These are phyloP conservation scores for Aphidius colemani DNA, from an alignment of 2,888 invertebrate species.

Conservation along the genomic window DNA sequence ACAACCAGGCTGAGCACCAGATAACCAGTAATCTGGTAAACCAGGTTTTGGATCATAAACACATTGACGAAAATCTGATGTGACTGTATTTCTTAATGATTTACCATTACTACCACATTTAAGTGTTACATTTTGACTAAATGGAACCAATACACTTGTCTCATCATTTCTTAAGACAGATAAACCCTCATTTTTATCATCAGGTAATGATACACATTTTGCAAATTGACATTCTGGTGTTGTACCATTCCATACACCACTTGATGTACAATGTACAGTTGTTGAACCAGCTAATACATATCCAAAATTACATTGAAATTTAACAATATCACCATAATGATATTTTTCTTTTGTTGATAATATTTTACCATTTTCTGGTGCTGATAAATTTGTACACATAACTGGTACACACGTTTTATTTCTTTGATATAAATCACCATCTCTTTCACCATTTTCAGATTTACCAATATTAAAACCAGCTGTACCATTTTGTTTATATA, in stretches of 20 bases:
- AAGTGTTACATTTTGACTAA: slow-evolving; percentile 88
- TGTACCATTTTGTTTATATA: slow-evolving; percentile 86
- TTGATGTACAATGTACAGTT: slow-evolving; percentile 83
- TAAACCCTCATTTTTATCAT: slow-evolving; percentile 86
- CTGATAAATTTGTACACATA: slow-evolving; percentile 78
- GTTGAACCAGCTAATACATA: slow-evolving; percentile 89
- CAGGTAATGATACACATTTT: slow-evolving; percentile 86
- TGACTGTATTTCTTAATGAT: slow-evolving; percentile 77
- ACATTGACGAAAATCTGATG: slow-evolving; percentile 88
- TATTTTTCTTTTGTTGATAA: slow-evolving; percentile 80
- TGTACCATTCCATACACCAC: slow-evolving; percentile 92
- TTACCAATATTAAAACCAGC: slow-evolving; percentile 81
- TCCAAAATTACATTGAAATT: slow-evolving; percentile 94
- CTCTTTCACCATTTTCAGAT: slow-evolving; percentile 84
- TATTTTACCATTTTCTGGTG: slow-evolving; percentile 85
- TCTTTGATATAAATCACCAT: slow-evolving; percentile 85
- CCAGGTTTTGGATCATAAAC: slow-evolving; percentile 93
- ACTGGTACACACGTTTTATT: slow-evolving; percentile 95
- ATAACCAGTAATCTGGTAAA: slow-evolving; percentile 88
- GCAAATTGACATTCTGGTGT: slow-evolving; percentile 95
- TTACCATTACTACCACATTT: slow-evolving; percentile 80
- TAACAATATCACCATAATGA: slow-evolving; percentile 87
- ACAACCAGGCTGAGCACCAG: slow-evolving; percentile 83
- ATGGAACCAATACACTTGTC: slow-evolving; percentile 83
- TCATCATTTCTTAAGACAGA: slow-evolving; percentile 78